Conservation (phyloP, 1,140 invertebrate species). For the Aradophagus sp. region DNA sequence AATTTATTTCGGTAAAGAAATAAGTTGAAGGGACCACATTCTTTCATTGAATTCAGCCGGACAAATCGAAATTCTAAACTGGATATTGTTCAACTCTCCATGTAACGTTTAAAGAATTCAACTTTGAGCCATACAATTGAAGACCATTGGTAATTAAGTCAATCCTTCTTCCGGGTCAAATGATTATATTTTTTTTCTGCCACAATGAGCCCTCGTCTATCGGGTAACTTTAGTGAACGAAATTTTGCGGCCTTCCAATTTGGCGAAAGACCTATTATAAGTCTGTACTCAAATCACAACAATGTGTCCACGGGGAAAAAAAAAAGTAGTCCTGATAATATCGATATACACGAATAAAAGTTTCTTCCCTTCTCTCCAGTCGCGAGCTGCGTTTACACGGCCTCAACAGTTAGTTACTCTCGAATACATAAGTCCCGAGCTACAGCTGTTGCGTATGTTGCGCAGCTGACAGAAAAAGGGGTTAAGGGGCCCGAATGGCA, state of each 20-base stretch:
- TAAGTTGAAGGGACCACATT: too few relatives aligned
- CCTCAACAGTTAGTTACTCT: conserved; percentile 56
- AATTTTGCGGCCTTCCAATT: conserved; percentile 44
- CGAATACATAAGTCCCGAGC: conserved; percentile 57
- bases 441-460: conserved; percentile 71
- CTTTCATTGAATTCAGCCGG: too few relatives aligned
- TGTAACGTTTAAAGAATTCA: neutral
- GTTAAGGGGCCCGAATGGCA: conserved; percentile 68
- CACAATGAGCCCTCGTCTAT: conserved; percentile 19
- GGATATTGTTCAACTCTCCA: conserved; percentile 1
- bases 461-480: conserved; percentile 73
- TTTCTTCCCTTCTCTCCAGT: conserved; percentile 46
- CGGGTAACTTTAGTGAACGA: conserved; percentile 18
- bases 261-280: conserved; percentile 40
- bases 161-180: conserved; percentile 15
- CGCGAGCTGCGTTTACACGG: conserved; percentile 47
- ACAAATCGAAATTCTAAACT: too few relatives aligned
- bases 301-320: conserved; percentile 49
- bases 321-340: conserved; percentile 51
- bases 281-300: conserved; percentile 47
- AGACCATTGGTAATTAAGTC: conserved; percentile 21
- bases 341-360: conserved; percentile 57
- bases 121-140: neutral
- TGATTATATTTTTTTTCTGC: conserved; percentile 35
- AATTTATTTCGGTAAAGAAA: too few relatives aligned